Base-by-base conservation (phyloP, 2,797 vertebrate genomes). In the Chrysolophus pictus region DNA sequence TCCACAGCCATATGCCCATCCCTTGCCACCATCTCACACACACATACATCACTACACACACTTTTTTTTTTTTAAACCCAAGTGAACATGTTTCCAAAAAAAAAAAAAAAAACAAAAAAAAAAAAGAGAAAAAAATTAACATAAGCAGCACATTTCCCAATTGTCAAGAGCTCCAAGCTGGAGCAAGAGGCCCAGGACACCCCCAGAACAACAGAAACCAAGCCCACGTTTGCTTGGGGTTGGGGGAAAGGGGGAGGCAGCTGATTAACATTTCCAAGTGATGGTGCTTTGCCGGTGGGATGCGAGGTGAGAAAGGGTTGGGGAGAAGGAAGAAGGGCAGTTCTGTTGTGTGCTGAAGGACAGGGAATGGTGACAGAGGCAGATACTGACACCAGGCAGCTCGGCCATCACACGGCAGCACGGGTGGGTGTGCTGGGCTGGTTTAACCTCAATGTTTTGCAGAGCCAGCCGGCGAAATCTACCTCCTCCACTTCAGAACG, bases 381-480 rank as follows among this genome's bases (percentile, higher is more conserved):
- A 80, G 83, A 77, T 39, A 46, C 63, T 11, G 94, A 6, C 28
- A 24, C 35, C 72, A 4, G 86, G 49, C 62, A 22, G 41, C 74
- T 55, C 4, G 49, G 82, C 44, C 35, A 31, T 98, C 97, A 98
- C 90, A 99, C 93, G 11, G 98, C 97, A 39, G 97, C 97, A 5
- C 98, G 99, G 56, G 99, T 99, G 62, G 99, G 99, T 3, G 99
- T 99, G 94, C 99, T 98, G 92, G 99, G 99, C 96, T 99, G 99
- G 97, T 99, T 98, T 79, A 99, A 97, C 91, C 98, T 97, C 98
- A 99, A 98, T 70, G 98, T 99, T 97, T 98, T 98, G 96, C 99
- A 99, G 93, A 99, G 86, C 99, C 99, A 99, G 93, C 99, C 99
- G 0, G 99, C 99, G 46, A 99, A 99, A 97, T 99, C 99, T 97